Evolutionary conservation across 1,140 invertebrate species (phyloP).

Genomic region (Aradophagus sp.): DNA sequence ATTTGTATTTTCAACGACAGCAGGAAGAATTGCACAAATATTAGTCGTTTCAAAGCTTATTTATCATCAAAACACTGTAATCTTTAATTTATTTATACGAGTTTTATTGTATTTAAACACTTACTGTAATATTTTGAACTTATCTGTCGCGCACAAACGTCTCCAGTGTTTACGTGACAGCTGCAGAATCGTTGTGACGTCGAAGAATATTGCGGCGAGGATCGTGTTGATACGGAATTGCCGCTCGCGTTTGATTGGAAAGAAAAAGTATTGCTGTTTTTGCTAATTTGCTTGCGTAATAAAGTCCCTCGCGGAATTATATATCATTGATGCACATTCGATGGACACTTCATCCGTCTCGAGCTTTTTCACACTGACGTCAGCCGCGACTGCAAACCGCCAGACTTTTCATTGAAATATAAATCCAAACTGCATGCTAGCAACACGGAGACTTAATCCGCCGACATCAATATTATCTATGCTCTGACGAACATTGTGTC

Average conservation of each 20-base stretch:
- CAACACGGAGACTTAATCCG: constrained; percentile 10
- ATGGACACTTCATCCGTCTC: constrained; percentile 16
- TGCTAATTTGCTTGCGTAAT: constrained; percentile 24
- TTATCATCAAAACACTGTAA: no score
- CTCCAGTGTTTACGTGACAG: no score
- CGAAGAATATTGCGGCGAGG: not conserved
- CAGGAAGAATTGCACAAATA: no score
- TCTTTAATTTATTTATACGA: no score
- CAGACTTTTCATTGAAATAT: constrained; percentile 30
- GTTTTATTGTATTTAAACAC: no score
- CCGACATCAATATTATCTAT: constrained; percentile 19
- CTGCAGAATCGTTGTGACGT: no score
- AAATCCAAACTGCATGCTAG: constrained; percentile 18
- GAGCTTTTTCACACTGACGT: constrained; percentile 20
- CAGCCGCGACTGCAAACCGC: constrained; percentile 39
- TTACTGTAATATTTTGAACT: no score
- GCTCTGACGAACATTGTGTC: constrained; percentile 5
- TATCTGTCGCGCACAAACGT: no score
- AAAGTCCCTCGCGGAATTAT: constrained; percentile 11
- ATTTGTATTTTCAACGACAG: no score
- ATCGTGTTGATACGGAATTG: not conserved
- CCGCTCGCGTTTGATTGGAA: not conserved
- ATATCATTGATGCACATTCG: constrained; percentile 31
- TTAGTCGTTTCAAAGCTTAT: no score
- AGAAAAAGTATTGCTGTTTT: constrained; percentile 4